A percentile compares a stretch with the other conserved stretches of the same genome.
Evolutionary conservation across 2,113 vertebrate genomes (phyloP).

Genomic region (Ageneiosus marmoratus): DNA sequence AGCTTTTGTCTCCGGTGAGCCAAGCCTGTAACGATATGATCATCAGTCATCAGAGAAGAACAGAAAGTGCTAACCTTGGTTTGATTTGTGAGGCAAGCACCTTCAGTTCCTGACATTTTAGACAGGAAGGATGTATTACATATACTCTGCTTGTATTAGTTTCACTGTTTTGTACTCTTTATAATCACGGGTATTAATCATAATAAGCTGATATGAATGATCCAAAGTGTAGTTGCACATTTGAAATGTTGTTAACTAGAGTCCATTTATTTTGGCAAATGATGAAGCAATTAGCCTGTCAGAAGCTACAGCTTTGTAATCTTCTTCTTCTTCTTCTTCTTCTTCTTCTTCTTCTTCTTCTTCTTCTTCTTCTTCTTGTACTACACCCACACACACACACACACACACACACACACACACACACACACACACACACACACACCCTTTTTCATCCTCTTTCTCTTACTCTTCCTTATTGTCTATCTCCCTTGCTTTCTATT

Average conservation of each 20-base stretch:
- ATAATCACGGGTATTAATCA: conserved; percentile 1
- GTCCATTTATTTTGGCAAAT: neutral
- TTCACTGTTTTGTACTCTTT: neutral
- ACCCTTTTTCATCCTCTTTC: neutral
- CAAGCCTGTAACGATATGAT: neutral
- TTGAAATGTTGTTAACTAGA: neutral
- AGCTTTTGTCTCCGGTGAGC: neutral
- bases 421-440: neutral
- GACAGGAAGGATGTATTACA: neutral
- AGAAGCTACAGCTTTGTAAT: neutral
- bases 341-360: neutral
- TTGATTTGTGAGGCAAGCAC: neutral
- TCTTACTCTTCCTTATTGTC: neutral
- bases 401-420: neutral
- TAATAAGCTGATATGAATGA: neutral
- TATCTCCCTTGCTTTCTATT: neutral
- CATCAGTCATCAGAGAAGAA: neutral
- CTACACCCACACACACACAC: neutral
- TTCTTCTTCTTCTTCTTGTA: neutral
- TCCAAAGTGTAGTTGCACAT: neutral
- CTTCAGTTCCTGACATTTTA: neutral
- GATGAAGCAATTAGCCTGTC: conserved; percentile 1
- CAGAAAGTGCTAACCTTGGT: neutral
- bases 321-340: neutral
- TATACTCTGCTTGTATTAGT: neutral